Base-by-base conservation (phyloP, 2,113 vertebrate genomes). In the Nerophis lumbriciformis region DNA sequence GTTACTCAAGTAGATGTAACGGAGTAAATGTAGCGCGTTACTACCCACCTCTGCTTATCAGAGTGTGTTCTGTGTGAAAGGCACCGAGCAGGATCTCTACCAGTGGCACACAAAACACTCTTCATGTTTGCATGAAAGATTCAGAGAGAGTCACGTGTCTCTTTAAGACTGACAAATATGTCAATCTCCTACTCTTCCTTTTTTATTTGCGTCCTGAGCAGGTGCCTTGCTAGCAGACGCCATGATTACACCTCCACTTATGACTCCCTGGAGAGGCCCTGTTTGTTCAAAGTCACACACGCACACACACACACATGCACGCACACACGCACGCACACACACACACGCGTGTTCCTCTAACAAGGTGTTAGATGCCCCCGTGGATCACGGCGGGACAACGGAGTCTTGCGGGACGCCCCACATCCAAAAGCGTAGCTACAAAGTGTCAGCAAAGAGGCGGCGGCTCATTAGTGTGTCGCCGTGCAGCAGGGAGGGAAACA, bases 381-480 rank as follows among this genome's bases (percentile, higher is more conserved):
- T 69, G 77, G 83, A 88, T 87, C 82, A 82, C 80, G 58, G 81
- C 61, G 71, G 69, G 76, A 81, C 69, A 66, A 63, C 9, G 77
- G 69, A 73, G 79, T 58, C 77, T 83, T 78, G 65, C 15, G 56
- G 80, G 83, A 75, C 78, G 10, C 54, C 42, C 42, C 9, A 11
- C 10, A 83, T 79, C 63, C 77, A 75, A 85, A 86, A 86, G 81
- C 79, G 73, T 65, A 60, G 83, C 83, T 83, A 85, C 82, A 83
- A 88, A 88, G 84, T 85, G 73, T 10, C 70, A 69, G 58, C 65
- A 39, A 42, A 42, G 80, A 78, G 72, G 59, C 76, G 72, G 59
- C 74, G 80, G 84, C 85, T 89, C 87, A 83, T 89, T 89, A 87
- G 82, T 73, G 74, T 71, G 58, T 69, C 82, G 70, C 52, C 68